Percentiles rank a stretch among this genome's conserved stretches.
Evolutionary conservation across 2,888 invertebrate species (phyloP).

Genomic region (Tanypteryx hageni): DNA sequence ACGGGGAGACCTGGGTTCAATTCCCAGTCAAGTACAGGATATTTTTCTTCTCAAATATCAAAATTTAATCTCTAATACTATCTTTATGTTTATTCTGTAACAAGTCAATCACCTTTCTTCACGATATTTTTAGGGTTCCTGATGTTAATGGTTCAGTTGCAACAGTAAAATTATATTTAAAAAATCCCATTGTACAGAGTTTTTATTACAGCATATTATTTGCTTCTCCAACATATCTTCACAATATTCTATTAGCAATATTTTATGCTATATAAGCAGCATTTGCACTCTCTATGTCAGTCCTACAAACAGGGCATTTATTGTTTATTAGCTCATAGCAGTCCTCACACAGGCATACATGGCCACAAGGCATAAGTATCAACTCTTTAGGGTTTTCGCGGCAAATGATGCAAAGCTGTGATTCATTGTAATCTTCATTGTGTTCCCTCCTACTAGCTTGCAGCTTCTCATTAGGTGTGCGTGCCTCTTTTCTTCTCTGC

Average conservation of each 20-base stretch:
- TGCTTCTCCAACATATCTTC: not conserved
- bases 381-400: slow-evolving; percentile 90
- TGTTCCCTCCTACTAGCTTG: not conserved
- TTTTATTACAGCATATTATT: not conserved
- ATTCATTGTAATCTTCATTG: slow-evolving; percentile 23
- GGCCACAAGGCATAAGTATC: slow-evolving; percentile 91
- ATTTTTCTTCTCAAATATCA: too few species aligned
- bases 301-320: slow-evolving; percentile 89
- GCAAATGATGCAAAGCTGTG: slow-evolving; percentile 91
- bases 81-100: too few species aligned
- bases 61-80: too few species aligned
- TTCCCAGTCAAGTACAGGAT: too few species aligned
- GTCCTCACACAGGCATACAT: slow-evolving; percentile 92
- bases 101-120: too few species aligned
- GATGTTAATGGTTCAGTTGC: not conserved
- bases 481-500: slow-evolving; percentile 81
- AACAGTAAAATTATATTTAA: not conserved
- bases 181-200: not conserved
- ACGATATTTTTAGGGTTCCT: too few species aligned
- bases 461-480: slow-evolving; percentile 74
- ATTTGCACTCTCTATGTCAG: slow-evolving; percentile 77
- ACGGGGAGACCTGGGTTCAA: too few species aligned
- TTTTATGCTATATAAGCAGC: slow-evolving; percentile 48
- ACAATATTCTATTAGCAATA: not conserved
- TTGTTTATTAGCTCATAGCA: slow-evolving; percentile 85